Base-by-base conservation (phyloP, 2,797 vertebrate genomes). In the Neomorphus geoffroyi region DNA sequence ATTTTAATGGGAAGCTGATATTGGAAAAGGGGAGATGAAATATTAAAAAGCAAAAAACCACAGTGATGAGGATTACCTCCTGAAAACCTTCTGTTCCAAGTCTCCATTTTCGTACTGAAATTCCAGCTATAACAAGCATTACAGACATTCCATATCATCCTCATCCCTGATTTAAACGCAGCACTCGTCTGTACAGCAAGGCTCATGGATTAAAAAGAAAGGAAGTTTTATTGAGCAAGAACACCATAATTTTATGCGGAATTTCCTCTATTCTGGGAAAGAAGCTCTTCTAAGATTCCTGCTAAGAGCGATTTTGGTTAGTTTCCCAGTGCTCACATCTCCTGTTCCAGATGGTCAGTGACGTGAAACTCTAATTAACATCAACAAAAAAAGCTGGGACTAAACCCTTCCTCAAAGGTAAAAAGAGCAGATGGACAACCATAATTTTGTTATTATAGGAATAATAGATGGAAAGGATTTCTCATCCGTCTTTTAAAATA, bases 311-410 rank as follows among this genome's bases (percentile, higher is more conserved):
- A 93, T 56, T 96, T 96, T 96, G 88, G 82, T 95, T 92, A 35
- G 73, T 62, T 92, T 95, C 80, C 95, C 86, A 93, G 74, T 77
- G 74, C 83, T 94, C 80, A 86, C 91, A 88, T 93, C 53, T 94
- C 88, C 32, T 74, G 74, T 88, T 96, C 95, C 96, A 96, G 96
- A 97, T 96, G 94, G 92, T 92, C 90, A 94, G 60, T 96, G 96
- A 96, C 30, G 64, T 92, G 80, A 93, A 95, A 92, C 83, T 88
- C 88, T 92, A 95, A 96, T 95, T 97, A 95, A 88, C 91, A 90
- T 96, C 90, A 88, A 67, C 74, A 93, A 94, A 94, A 92, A 92
- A 95, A 88, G 83, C 91, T 94, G 88, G 60, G 90, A 84, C 78
- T 96, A 94, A 97, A 88, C 71, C 78, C 83, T 93, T 65, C 70